A percentile compares a stretch with the other conserved stretches of the same genome.
phyloP scores from a whole-genome alignment of 2,113 vertebrate genomes.

The Callipepla californica region DNA sequence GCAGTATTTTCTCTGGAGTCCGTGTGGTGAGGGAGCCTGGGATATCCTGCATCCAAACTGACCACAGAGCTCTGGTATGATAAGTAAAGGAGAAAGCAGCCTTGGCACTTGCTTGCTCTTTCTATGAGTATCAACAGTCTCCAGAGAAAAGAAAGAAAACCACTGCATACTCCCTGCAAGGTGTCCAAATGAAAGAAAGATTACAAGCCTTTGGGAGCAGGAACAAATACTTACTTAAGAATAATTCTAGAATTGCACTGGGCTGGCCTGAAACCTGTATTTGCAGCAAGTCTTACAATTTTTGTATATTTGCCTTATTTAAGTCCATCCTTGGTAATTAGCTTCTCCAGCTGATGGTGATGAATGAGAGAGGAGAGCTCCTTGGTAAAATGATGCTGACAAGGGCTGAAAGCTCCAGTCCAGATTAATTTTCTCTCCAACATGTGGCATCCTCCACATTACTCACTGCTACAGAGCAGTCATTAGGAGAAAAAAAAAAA shows the following conservation, averaged over 20 bases:
- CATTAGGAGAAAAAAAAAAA: neutral
- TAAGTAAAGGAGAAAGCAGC: neutral
- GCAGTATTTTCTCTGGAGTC: neutral
- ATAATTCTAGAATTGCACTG: neutral
- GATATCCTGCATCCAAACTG: neutral
- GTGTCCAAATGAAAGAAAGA: neutral
- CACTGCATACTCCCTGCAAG: neutral
- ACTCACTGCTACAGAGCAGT: neutral
- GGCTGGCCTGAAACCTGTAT: neutral
- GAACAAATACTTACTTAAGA: neutral
- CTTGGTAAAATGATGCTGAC: neutral
- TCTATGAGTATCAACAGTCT: neutral
- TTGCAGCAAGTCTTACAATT: neutral
- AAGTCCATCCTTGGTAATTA: neutral
- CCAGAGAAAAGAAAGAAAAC: neutral
- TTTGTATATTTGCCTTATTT: neutral
- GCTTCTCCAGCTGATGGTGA: slow-evolving; percentile 1
- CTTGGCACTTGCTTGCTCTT: neutral
- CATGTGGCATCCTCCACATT: neutral
- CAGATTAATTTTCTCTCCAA: neutral
- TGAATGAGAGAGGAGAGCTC: neutral
- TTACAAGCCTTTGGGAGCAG: neutral
- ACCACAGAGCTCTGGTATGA: neutral
- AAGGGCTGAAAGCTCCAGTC: slow-evolving; percentile 8
- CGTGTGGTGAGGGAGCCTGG: neutral